phyloP scores from a whole-genome alignment of 2,797 vertebrate species.

The Acropternis orthonyx region DNA sequence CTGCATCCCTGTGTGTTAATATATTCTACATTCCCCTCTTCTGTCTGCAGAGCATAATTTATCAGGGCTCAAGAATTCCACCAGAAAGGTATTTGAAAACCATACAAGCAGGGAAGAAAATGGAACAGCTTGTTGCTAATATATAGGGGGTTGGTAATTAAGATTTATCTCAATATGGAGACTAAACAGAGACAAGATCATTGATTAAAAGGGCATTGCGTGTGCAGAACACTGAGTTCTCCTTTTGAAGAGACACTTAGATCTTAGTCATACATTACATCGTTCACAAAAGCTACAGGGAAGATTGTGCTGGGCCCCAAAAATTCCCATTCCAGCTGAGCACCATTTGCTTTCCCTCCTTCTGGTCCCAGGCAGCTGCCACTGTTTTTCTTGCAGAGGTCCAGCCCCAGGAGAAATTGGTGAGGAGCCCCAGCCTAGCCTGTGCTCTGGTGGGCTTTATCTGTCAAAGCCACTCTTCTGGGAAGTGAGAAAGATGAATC shows the following conservation, averaged over 20 bases:
- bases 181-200: not conserved
- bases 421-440: not conserved
- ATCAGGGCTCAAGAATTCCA: not conserved
- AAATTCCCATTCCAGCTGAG: not conserved
- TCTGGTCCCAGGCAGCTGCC: not conserved
- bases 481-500: not conserved
- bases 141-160: not conserved
- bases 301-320: not conserved
- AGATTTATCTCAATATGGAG: conserved; percentile 28
- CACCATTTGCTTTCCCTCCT: not conserved
- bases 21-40: not conserved
- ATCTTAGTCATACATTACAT: not conserved
- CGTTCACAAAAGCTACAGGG: not conserved
- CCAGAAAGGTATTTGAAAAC: not conserved
- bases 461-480: not conserved
- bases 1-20: conserved; percentile 22
- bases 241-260: not conserved
- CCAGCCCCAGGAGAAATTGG: not conserved
- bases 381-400: not conserved
- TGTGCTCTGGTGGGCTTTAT: not conserved
- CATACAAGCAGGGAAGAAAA: not conserved
- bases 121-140: not conserved
- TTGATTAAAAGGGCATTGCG: conserved; percentile 6
- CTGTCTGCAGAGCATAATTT: conserved; percentile 9
- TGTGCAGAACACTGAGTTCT: not conserved